Conservation (phyloP, 2,113 vertebrate genomes). For the Toxotes chatareus region DNA sequence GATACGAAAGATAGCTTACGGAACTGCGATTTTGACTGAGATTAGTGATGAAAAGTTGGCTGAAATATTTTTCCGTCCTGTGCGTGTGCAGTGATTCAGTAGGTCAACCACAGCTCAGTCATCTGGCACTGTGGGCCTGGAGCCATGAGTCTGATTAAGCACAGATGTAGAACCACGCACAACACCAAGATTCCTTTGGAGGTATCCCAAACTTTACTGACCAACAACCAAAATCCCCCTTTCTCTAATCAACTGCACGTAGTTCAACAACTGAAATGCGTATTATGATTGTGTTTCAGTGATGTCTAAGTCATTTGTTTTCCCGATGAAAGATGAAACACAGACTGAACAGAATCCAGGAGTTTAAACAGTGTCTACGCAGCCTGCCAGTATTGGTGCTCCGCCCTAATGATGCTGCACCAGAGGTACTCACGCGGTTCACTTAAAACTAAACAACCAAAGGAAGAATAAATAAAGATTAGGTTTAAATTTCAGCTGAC, state of each 20-base stretch:
- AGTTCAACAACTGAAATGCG: constrained; percentile 14
- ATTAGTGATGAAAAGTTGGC: constrained; percentile 38
- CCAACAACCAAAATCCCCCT: constrained; percentile 35
- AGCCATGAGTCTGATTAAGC: constrained; percentile 67
- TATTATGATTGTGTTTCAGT: background rate
- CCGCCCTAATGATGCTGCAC: background rate
- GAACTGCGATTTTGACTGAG: constrained; percentile 18
- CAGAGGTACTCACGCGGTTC: constrained; percentile 1
- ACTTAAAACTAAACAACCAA: constrained; percentile 31
- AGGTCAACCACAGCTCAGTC: constrained; percentile 70
- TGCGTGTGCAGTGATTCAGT: constrained; percentile 71
- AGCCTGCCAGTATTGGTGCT: constrained; percentile 4
- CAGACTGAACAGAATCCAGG: constrained; percentile 3
- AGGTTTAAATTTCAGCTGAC: background rate
- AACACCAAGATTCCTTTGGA: constrained; percentile 56
- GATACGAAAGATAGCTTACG: constrained; percentile 30
- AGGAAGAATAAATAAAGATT: constrained; percentile 10
- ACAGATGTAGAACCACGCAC: constrained; percentile 68
- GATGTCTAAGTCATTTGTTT: constrained; percentile 32
- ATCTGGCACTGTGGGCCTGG: constrained; percentile 64
- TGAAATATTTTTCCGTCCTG: constrained; percentile 55
- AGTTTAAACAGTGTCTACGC: constrained; percentile 13
- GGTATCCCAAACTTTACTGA: constrained; percentile 34
- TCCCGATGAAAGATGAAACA: constrained; percentile 11
- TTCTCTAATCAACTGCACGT: background rate